These are phyloP conservation scores for Proisotoma minuta DNA, from an alignment of 2,888 invertebrate genomes.

Conservation along the genomic window DNA sequence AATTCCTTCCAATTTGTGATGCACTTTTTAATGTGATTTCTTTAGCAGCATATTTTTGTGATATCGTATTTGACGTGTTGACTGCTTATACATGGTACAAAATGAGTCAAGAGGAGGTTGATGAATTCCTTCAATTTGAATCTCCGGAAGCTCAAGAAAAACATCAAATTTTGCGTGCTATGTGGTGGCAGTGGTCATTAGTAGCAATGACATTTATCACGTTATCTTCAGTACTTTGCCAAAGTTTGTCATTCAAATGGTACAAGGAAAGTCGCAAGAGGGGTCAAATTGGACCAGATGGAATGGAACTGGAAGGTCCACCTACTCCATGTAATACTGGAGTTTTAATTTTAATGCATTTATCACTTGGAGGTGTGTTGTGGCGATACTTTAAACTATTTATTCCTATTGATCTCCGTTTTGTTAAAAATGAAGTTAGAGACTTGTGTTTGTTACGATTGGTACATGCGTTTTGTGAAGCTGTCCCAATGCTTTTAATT, in stretches of 20 bases:
- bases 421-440: conserved; percentile 73
- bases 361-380: conserved; percentile 53
- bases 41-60: conserved; percentile 82
- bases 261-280: conserved; percentile 47
- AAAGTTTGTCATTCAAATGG: conserved; percentile 50
- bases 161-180: conserved; percentile 12
- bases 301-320: conserved; percentile 54
- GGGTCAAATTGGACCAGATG: conserved; percentile 39
- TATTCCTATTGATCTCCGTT: conserved; percentile 73
- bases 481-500: conserved; percentile 78
- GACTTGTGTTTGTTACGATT: conserved; percentile 70
- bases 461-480: conserved; percentile 81
- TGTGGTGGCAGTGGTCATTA: conserved; percentile 37
- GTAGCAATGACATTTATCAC: conserved; percentile 38
- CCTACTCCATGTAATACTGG: conserved; percentile 64
- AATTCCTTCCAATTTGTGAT: conserved; percentile 86
- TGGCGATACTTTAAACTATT: conserved; percentile 74
- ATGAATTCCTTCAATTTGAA: conserved; percentile 14
- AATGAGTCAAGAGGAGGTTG: conserved; percentile 51
- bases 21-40: conserved; percentile 87
- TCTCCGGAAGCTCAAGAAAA: not conserved
- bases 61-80: conserved; percentile 81
- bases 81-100: conserved; percentile 77
- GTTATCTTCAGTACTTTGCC: conserved; percentile 47
- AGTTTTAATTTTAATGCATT: conserved; percentile 58